Percentiles rank a stretch among this genome's conserved stretches.
Evolutionary conservation across 1,140 invertebrate genomes (phyloP).

Genomic region (Phocides pigmalion): DNA sequence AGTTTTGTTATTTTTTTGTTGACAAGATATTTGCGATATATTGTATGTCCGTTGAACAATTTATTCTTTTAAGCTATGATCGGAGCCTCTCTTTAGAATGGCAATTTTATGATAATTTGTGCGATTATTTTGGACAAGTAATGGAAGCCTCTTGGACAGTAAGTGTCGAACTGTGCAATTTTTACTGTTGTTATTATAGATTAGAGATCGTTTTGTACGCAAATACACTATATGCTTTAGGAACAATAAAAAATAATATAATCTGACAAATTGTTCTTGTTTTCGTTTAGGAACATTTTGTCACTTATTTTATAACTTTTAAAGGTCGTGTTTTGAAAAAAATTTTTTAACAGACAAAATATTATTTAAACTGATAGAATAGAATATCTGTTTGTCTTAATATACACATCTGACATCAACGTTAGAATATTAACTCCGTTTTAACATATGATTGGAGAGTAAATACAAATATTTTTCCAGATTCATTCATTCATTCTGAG

Average conservation of each 20-base stretch:
- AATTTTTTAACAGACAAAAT: too few relatives aligned
- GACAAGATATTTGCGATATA: not conserved
- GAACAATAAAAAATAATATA: constrained; percentile 6
- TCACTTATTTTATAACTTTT: too few relatives aligned
- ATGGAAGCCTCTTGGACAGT: constrained; percentile 38
- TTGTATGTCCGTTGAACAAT: constrained; percentile 2
- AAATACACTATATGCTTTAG: constrained; percentile 22
- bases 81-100: constrained; percentile 21
- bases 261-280: not conserved
- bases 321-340: too few relatives aligned
- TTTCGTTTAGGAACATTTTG: not conserved
- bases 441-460: too few relatives aligned
- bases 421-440: too few relatives aligned
- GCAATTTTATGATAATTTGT: constrained; percentile 22
- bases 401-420: too few relatives aligned
- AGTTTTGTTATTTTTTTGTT: not conserved
- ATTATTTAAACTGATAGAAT: too few relatives aligned
- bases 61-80: constrained; percentile 19
- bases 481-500: too few relatives aligned
- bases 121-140: constrained; percentile 35
- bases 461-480: too few relatives aligned
- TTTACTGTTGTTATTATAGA: constrained; percentile 48
- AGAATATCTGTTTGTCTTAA: too few relatives aligned
- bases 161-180: constrained; percentile 45
- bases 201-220: constrained; percentile 30